phyloP scores from a whole-genome alignment of 2,888 invertebrate genomes.

The Tanytarsus gracilentus region DNA sequence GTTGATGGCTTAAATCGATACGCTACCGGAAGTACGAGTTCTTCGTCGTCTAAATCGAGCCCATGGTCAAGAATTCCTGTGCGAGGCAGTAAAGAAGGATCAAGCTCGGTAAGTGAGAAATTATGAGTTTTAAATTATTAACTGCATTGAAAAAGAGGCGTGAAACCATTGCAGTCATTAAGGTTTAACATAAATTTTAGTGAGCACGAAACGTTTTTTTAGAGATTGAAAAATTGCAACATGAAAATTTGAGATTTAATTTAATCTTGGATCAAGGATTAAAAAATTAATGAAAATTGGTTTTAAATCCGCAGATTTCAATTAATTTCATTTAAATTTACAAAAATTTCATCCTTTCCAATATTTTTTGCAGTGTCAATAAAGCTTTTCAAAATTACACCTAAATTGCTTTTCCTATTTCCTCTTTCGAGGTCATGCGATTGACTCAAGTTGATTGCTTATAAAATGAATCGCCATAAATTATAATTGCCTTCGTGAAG shows the following conservation, averaged over 20 bases:
- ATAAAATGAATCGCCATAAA: neutral
- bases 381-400: neutral
- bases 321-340: too few relatives aligned
- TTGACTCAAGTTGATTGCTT: neutral
- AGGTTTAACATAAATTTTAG: neutral
- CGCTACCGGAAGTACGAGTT: neutral
- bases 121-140: neutral
- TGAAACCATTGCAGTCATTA: neutral
- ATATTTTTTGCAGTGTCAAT: too few relatives aligned
- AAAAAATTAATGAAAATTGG: too few relatives aligned
- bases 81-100: constrained; percentile 4
- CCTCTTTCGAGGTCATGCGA: constrained; percentile 13
- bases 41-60: constrained; percentile 15
- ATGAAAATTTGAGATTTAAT: too few relatives aligned
- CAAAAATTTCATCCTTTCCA: too few relatives aligned
- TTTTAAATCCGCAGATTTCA: too few relatives aligned
- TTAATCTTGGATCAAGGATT: too few relatives aligned
- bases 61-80: constrained; percentile 28
- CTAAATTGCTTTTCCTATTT: too few relatives aligned
- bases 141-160: neutral
- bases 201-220: neutral
- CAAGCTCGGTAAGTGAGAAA: constrained; percentile 21
- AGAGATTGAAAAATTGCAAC: neutral
- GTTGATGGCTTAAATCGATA: constrained; percentile 22
- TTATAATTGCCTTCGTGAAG: neutral